These are phyloP conservation scores for Eudyptes chrysolophus DNA, from an alignment of 2,113 vertebrate species.

Conservation along the genomic window DNA sequence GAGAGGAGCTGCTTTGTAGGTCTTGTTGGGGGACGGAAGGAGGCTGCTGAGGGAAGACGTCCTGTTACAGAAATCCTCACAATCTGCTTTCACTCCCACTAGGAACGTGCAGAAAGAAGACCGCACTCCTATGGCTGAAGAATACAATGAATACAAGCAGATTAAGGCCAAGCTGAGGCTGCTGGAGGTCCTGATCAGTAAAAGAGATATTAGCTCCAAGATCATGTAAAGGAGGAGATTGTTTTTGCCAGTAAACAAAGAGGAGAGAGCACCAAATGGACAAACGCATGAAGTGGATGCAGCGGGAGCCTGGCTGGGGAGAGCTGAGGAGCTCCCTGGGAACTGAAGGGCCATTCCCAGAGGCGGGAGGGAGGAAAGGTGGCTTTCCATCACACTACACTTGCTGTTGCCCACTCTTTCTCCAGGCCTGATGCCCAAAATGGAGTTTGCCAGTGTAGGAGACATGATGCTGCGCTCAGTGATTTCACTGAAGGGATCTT, in stretches of 20 bases:
- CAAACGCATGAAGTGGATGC: neutral
- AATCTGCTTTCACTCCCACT: neutral
- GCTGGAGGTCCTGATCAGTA: constrained; percentile 96
- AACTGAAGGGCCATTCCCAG: constrained; percentile 5
- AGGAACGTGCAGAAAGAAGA: constrained; percentile 97
- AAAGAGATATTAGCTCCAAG: constrained; percentile 84
- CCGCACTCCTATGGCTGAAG: constrained; percentile 88
- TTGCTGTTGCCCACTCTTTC: neutral
- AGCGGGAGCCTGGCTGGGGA: neutral
- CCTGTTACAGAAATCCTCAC: neutral
- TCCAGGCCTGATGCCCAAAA: neutral
- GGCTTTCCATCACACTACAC: neutral
- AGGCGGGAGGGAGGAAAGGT: neutral
- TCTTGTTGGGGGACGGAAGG: neutral
- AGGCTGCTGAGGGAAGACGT: neutral
- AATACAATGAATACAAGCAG: constrained; percentile 96
- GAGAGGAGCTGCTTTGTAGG: neutral
- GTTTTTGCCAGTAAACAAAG: neutral
- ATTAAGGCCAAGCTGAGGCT: constrained; percentile 94
- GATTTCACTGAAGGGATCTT: constrained; percentile 5
- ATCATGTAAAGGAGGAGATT: constrained; percentile 59
- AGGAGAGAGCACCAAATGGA: neutral
- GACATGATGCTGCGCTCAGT: neutral
- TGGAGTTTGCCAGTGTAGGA: constrained; percentile 11
- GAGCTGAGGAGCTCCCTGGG: constrained; percentile 4